Evolutionary conservation across 2,888 invertebrate genomes (phyloP).

Genomic region (Homarus gammarus): DNA sequence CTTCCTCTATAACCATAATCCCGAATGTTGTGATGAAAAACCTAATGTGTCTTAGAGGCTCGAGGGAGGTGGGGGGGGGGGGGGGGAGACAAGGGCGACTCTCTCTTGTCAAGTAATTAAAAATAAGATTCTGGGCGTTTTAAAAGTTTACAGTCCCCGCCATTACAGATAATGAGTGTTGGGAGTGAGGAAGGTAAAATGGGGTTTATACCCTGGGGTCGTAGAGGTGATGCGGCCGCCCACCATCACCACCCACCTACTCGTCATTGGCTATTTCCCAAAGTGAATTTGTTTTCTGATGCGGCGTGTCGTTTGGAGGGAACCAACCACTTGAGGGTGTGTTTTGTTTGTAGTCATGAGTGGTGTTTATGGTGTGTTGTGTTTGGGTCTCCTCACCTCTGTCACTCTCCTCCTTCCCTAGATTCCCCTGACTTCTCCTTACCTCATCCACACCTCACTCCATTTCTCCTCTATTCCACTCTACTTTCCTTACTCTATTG

Average conservation of each 20-base stretch:
- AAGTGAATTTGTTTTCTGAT: background rate
- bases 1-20: background rate
- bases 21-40: background rate
- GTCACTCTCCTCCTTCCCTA: background rate
- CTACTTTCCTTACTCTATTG: background rate
- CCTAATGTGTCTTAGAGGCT: background rate
- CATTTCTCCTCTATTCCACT: background rate
- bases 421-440: background rate
- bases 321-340: background rate
- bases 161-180: constrained; percentile 42
- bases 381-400: background rate
- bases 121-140: constrained; percentile 36
- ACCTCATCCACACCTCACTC: background rate
- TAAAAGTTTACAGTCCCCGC: constrained; percentile 44
- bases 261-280: background rate
- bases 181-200: background rate
- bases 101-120: constrained; percentile 55
- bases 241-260: background rate
- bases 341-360: too few species aligned
- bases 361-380: too few species aligned
- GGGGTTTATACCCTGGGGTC: background rate
- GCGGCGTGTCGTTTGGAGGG: too few species aligned
- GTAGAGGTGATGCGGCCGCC: background rate
- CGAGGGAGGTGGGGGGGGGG: background rate
- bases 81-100: background rate